These are phyloP conservation scores for Argyra leucocephala DNA, from an alignment of 2,888 invertebrate genomes.

Conservation along the genomic window DNA sequence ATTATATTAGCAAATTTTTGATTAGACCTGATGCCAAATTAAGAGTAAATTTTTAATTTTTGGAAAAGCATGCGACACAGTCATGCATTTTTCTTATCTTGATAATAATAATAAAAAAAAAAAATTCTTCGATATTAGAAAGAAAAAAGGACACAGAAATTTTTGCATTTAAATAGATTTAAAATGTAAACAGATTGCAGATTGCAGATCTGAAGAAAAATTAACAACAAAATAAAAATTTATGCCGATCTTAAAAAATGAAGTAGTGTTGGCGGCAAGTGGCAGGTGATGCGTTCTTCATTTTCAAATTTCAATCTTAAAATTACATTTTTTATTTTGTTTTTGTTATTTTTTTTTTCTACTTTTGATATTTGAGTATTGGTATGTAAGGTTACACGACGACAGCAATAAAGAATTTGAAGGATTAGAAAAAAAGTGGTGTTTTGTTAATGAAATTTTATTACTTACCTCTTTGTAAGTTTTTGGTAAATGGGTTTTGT, in stretches of 20 bases:
- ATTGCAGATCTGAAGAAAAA: background rate
- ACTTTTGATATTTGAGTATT: too few relatives aligned
- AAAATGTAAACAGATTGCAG: background rate
- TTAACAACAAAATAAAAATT: background rate
- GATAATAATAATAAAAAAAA: background rate
- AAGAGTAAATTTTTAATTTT: background rate
- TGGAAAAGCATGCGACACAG: background rate
- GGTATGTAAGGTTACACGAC: too few relatives aligned
- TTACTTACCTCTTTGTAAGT: too few relatives aligned
- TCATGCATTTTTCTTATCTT: background rate
- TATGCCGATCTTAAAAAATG: too few relatives aligned
- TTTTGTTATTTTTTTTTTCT: too few relatives aligned
- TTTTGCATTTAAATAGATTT: too few relatives aligned
- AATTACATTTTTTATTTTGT: too few relatives aligned
- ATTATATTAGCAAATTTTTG: background rate
- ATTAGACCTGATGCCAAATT: background rate
- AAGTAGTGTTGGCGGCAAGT: background rate
- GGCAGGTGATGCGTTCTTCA: constrained; percentile 1
- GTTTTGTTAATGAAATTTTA: too few relatives aligned
- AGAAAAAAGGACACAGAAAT: background rate
- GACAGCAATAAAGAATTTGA: too few relatives aligned
- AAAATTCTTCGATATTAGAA: background rate
- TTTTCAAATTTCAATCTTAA: too few relatives aligned
- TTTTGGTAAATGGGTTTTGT: too few relatives aligned
- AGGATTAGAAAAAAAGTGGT: too few relatives aligned